phyloP scores from a whole-genome alignment of 2,888 invertebrate genomes.

The Microctonus aethiopoides region DNA sequence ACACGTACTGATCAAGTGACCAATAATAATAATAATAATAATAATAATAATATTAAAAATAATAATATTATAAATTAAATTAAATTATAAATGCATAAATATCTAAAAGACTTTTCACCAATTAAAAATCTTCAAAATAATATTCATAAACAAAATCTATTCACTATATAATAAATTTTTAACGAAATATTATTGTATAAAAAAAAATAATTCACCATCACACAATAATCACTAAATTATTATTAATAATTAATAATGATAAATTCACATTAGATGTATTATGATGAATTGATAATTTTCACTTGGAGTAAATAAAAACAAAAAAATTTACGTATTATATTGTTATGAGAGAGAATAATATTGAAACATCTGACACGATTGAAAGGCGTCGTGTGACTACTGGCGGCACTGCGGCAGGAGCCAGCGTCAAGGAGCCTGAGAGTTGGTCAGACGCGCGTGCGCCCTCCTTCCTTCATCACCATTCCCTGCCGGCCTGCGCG shows the following conservation, averaged over 20 bases:
- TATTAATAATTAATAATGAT: too few relatives aligned
- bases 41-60: neutral
- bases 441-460: constrained; percentile 13
- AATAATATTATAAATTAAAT: too few relatives aligned
- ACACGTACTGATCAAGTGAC: too few relatives aligned
- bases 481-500: constrained; percentile 32
- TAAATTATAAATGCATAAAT: too few relatives aligned
- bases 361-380: constrained; percentile 41
- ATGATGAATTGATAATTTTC: neutral
- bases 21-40: too few relatives aligned
- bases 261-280: constrained; percentile 1
- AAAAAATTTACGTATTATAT: constrained; percentile 16
- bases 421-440: constrained; percentile 34
- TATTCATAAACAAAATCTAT: too few relatives aligned
- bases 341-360: constrained; percentile 6
- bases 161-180: too few relatives aligned
- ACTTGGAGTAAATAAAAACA: neutral
- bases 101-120: too few relatives aligned
- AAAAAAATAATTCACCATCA: too few relatives aligned
- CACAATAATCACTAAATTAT: too few relatives aligned
- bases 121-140: too few relatives aligned
- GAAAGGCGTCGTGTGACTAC: constrained; percentile 46
- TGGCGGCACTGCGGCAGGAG: constrained; percentile 42
- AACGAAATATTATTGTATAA: too few relatives aligned
- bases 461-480: constrained; percentile 17